Base-by-base conservation (phyloP, 2,888 invertebrate genomes). In the Hypolimnas misippus region DNA sequence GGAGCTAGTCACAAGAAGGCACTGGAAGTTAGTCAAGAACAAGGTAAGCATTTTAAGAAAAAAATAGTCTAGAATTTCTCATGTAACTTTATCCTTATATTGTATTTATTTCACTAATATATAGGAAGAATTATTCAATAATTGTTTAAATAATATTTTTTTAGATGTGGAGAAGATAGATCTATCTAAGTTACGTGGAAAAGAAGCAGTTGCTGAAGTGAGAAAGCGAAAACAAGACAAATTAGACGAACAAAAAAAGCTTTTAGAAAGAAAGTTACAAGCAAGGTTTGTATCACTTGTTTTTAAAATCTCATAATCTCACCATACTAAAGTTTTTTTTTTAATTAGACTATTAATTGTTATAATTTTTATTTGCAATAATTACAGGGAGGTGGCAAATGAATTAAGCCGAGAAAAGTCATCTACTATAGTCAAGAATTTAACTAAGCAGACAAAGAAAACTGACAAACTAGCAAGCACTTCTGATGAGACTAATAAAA, bases 351-450 rank as follows among this genome's bases (percentile, higher is more conserved):
- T n/a, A n/a, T n/a, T n/a, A n/a, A n/a, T n/a, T n/a, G n/a, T n/a
- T n/a, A 17, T 5, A 17, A 42, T n/a, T n/a, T 40, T 40, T 10
- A 12, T 8, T 19, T 44, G 2, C 10, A 3, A 17, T 44, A 17
- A 19, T 79, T 81, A 55, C 73, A 92, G 91, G 62, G 89, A 87
- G 74, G 73, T 74, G 58, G 90, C 91, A 50, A 92, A 92, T 82
- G 89, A 84, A 75, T 69, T 86, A 40, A 89, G 90, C 65, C 77
- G 88, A 66, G 91, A 90, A 61, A 90, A 89, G 72, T 77, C 86
- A 57, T 66, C 73, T 57, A 63, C 71, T 61, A 71, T 77, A 40
- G 70, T 75, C 60, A 87, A 85, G 71, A 56, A 77, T 53, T 63
- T 75, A 52, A 63, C 72, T 38, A 84, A 78, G 70, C 51, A 73